Evolutionary conservation across 2,888 invertebrate species (phyloP), one percentile per base, ranked within the genome.

Genomic region (Drosophila fungiperda): DNA sequence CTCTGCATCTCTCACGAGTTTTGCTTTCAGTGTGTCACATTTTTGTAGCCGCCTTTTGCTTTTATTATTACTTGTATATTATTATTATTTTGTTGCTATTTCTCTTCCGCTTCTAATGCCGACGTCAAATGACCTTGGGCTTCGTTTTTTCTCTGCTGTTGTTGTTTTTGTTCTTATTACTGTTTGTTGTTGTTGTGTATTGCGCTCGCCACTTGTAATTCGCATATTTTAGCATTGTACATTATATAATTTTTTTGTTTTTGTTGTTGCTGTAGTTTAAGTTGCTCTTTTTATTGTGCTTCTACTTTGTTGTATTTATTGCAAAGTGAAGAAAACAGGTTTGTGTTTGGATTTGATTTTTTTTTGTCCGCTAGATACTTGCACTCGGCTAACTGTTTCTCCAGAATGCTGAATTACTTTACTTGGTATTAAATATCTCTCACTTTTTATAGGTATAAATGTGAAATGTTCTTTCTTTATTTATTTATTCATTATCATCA

Each of bases 91-190:
- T 80, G 73, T 73, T 70, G 81, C 79, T 79, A 72, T 87, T 87
- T 84, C 81, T 87, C 89, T 87, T 87, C 89, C 87, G 87, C 87
- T 89, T 89, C 83, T 87, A 84, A 85, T 75, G 79, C 76, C 68
- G 68, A 82, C 83, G 61, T 74, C 62, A 57, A 67, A 60, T 89
- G 89, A 89, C 87, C 87, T 87, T 87, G 87, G 82, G 80, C 68
- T 73, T 76, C 64, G 73, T 72, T 72, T 77, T 76, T 40, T 72
- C 63, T 17, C 68, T 63, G 55, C 61, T 57, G 20, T 40, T 50
- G 36, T 15, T 53, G 17, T 66, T 35, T n/a, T 52, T 52, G 12
- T 61, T 71, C 38, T 66, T 70, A 61, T 53, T 70, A 53, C 65
- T 62, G 26, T 29, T 53, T 38, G 38, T 48, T 59, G 26, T 35